Evolutionary conservation across 2,888 invertebrate genomes (phyloP), one percentile per base, ranked within the genome.

Genomic region (Torymus aiolomorphi): DNA sequence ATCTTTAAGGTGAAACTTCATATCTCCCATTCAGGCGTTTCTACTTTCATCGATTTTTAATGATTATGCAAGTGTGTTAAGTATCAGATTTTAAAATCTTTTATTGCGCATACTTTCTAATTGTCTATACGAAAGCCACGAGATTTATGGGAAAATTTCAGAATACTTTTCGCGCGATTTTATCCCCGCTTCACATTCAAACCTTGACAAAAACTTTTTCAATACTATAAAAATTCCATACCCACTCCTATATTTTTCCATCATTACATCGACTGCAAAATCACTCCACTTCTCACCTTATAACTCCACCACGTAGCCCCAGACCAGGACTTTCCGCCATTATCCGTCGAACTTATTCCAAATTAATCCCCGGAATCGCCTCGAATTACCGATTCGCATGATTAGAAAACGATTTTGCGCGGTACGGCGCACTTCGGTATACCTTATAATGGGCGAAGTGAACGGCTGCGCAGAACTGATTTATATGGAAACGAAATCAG

Each of bases 41-140:
- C 52, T 52, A 24, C 5, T 63, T 61, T 72, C 42, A 42, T 67
- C 8, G 51, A 13, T 65, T 65, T 61, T 76, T 76, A 31, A 76
- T 54, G 52, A 67, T 59, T 70, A 54, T 54, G 62, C 62, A 56
- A 70, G 69, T 49, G 51, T 54, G 54, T 54, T 57, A 59, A 76
- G 69, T 54, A 42, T 54, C 42, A 18, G 54, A 76, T 67, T 67
- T 59, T 61, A 24, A 20, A 18, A 16, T 42, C 51, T 65, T 67
- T 59, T 75, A 65, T 61, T 42, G 42, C 14, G 18, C 31, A 61
- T 18, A 61, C 61, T 76, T 76, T 62, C 62, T 76, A 76, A 62
- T 42, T 42, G 42, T n/a, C 62, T 42, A 18, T 18, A 42, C 61
- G 42, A n/a, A 59, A 65, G 14, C 3, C 31, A 13, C 13, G 42